Base-by-base conservation (phyloP, 2,797 vertebrate species). In the Helostoma temminkii region DNA sequence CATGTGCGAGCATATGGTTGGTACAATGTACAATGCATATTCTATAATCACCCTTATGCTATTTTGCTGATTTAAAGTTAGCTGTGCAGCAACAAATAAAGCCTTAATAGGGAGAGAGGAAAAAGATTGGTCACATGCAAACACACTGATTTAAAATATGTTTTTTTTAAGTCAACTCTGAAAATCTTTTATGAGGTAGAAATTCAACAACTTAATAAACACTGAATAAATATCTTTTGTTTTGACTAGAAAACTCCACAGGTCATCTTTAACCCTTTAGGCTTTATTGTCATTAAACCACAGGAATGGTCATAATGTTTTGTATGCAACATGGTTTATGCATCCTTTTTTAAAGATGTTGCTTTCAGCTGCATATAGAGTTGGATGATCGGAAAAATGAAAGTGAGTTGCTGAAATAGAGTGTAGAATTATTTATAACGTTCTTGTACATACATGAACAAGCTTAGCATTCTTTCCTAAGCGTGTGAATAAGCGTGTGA, bases 171-270 rank as follows among this genome's bases (percentile, higher is more conserved):
- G 34, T 28, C 5, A 3, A 0, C 18, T 24, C n/a, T 36, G 46
- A 7, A 58, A 39, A 43, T 43, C 14, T 54, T 69, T 24, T 18
- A 37, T 28, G 2, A 60, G 12, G 24, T 37, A 8, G 6, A 50
- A 61, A 45, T 28, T 3, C 9, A 24, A 5, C 25, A 58, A 45
- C 32, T 21, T 21, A 16, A 28, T 58, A n/a, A 70, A 52, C 5
- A 19, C n/a, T n/a, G n/a, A n/a, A n/a, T n/a, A n/a, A n/a, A n/a
- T 1, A 43, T 24, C 5, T 7, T 43, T 52, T 47, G 8, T 46
- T 34, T 60, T 28, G 16, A 22, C 14, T 41, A 64, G 3, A 78
- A 69, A 66, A 62, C 62, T 87, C 79, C 75, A 67, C 74, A 69
- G 43, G 62, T 57, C n/a, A 61, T 55, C 61, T 82, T 85, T 83